These are phyloP conservation scores for Microtus montanus DNA, from an alignment of 2,113 vertebrate species.

Conservation along the genomic window DNA sequence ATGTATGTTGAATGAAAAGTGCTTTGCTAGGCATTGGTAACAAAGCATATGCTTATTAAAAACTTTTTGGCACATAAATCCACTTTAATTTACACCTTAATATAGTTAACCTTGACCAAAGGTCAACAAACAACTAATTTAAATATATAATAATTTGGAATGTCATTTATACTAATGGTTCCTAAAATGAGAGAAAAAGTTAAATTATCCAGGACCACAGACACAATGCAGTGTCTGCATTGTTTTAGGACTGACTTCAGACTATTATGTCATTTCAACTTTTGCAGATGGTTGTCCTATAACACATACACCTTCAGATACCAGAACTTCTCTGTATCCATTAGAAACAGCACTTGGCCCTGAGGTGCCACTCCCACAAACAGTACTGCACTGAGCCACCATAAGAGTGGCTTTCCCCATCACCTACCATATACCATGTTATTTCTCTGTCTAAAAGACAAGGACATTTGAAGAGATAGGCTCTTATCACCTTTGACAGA, in stretches of 20 bases:
- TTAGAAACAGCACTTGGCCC: neutral
- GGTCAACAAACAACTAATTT: neutral
- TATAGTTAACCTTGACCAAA: neutral
- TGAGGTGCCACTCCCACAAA: too few species aligned
- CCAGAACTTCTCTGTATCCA: accelerated
- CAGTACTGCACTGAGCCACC: too few species aligned
- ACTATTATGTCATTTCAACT: accelerated
- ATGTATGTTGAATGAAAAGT: neutral
- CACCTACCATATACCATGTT: too few species aligned
- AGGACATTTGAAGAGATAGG: neutral
- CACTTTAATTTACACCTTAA: neutral
- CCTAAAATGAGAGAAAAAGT: neutral
- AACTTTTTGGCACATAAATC: neutral
- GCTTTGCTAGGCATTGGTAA: neutral
- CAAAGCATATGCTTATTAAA: neutral
- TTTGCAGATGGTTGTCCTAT: neutral
- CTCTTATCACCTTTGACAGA: neutral
- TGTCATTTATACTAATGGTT: neutral
- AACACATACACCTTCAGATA: neutral
- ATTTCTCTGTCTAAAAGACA: too few species aligned
- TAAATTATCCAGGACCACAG: neutral
- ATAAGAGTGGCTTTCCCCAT: neutral
- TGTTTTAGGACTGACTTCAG: accelerated
- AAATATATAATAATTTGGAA: neutral
- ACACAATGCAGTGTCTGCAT: too few species aligned